These are phyloP conservation scores for Noctua janthe DNA, from an alignment of 2,888 invertebrate species.

Conservation along the genomic window DNA sequence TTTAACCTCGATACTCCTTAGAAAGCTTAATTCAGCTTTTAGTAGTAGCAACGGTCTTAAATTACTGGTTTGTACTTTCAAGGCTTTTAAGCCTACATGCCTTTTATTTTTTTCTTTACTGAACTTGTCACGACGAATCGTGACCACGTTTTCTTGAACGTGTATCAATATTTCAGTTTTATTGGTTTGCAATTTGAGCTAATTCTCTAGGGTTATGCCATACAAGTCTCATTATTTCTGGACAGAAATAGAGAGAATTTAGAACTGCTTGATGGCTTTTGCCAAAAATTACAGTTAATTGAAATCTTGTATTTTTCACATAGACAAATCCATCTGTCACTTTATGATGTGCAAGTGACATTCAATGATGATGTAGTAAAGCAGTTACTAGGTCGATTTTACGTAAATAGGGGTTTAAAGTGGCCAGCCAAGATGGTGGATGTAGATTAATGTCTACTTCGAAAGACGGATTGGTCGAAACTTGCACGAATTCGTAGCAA, in stretches of 20 bases:
- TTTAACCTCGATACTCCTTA: neutral
- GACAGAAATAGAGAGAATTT: neutral
- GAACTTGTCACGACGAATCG: slow-evolving; percentile 9
- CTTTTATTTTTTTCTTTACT: neutral
- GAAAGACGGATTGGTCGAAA: slow-evolving; percentile 3
- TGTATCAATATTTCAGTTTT: neutral
- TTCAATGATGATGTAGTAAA: no score
- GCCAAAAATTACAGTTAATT: neutral
- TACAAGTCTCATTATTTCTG: neutral
- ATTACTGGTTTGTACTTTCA: slow-evolving; percentile 10
- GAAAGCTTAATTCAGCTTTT: slow-evolving; percentile 12
- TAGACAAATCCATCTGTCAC: neutral
- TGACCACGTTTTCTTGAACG: slow-evolving; percentile 1
- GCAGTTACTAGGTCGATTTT: neutral
- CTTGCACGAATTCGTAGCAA: neutral
- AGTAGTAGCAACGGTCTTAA: neutral
- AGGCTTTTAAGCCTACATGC: neutral
- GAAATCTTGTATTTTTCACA: neutral
- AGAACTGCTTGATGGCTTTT: neutral
- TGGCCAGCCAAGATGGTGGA: neutral
- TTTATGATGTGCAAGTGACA: no score
- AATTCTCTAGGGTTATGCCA: neutral
- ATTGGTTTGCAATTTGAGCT: slow-evolving; percentile 1
- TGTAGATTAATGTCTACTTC: slow-evolving; percentile 8
- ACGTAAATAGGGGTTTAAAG: neutral